Base-by-base conservation (phyloP, 2,113 vertebrate species). In the Willisornis vidua region DNA sequence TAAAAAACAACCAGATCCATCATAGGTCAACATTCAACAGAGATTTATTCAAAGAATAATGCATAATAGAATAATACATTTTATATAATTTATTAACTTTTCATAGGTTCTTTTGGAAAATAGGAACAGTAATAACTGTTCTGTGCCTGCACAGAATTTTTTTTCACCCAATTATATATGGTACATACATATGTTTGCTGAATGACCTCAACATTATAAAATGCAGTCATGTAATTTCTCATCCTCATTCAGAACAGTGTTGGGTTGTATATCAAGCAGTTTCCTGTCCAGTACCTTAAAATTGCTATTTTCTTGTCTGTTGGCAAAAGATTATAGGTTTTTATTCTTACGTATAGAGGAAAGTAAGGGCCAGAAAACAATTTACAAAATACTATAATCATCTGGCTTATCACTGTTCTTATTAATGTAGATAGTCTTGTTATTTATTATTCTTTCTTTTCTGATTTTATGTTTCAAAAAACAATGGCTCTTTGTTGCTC, bases 311-410 rank as follows among this genome's bases (percentile, higher is more conserved):
- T 85, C 59, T 54, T 59, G 24, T 85, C 43, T 89, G 52, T 43
- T 74, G 24, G 8, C 17, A 90, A 58, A 33, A 93, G 75, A 96
- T 65, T 51, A 87, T 31, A 92, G 46, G 52, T 43, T 95, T 90
- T 95, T 93, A 84, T 94, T 76, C 48, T 43, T 52, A 49, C 25
- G 59, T 51, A 89, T 54, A 90, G 88, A 80, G 26, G 10, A n/a
- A 84, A 79, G 67, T 80, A 91, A 75, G 12, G 84, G 15, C 22
- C 1, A 1, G 61, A 89, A 96, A 95, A 41, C 54, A 55, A 48
- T 92, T 85, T 85, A 85, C 74, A 88, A 89, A 72, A 96, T 87
- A 87, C 62, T 88, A 9, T 79, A 90, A 84, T 92, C 48, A 91
- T 95, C 51, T 70, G 19, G 26, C 12, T 93, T 72, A 92, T 90